Percentiles rank a stretch among this genome's conserved stretches.
phyloP scores from a whole-genome alignment of 2,113 vertebrate genomes.

The Steatornis caripensis region DNA sequence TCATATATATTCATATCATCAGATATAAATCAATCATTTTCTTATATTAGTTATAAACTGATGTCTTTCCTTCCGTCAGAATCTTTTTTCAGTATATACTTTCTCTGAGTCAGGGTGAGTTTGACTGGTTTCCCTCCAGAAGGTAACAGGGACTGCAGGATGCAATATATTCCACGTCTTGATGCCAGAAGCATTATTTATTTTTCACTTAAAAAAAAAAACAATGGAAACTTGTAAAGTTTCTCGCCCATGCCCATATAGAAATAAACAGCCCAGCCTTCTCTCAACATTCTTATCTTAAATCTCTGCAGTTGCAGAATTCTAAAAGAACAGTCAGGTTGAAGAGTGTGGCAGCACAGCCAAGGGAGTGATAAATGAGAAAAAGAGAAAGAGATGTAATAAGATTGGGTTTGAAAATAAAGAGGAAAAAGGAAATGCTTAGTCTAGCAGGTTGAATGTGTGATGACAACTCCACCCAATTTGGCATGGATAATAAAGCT shows the following conservation, averaged over 20 bases:
- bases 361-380: conserved; percentile 19
- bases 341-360: not conserved
- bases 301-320: conserved; percentile 10
- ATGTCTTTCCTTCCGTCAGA: not conserved
- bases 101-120: not conserved
- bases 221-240: not conserved
- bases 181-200: not conserved
- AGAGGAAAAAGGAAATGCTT: conserved; percentile 10
- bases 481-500: not conserved
- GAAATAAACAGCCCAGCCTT: not conserved
- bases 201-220: not conserved
- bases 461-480: not conserved
- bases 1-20: too few relatives aligned
- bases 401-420: not conserved
- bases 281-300: not conserved
- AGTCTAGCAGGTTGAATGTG: not conserved
- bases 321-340: conserved; percentile 7
- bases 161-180: not conserved
- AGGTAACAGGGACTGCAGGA: not conserved
- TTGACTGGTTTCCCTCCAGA: not conserved
- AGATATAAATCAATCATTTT: not conserved
- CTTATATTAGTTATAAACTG: not conserved
- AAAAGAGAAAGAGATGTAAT: not conserved
- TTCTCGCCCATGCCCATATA: not conserved
- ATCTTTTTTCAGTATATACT: not conserved